Evolutionary conservation across 2,888 invertebrate species (phyloP).

Genomic region (Ctena decussata): DNA sequence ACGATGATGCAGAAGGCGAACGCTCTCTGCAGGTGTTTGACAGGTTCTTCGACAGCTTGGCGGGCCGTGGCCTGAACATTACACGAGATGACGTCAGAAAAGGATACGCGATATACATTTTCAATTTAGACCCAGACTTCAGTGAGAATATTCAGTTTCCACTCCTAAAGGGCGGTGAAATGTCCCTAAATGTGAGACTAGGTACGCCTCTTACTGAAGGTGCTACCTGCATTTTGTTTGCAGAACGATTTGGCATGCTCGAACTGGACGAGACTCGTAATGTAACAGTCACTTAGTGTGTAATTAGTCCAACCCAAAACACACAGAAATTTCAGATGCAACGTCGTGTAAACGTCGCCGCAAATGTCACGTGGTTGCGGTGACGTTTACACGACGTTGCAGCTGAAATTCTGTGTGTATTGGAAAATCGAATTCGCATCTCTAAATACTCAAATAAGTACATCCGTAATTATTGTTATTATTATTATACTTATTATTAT

Average conservation of each 20-base stretch:
- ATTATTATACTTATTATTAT: too few relatives aligned
- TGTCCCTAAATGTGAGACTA: background rate
- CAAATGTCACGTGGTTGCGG: background rate
- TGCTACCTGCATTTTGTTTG: background rate
- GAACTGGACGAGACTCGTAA: slow-evolving; percentile 6
- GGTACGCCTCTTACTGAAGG: background rate
- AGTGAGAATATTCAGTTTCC: slow-evolving; percentile 12
- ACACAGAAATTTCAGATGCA: background rate
- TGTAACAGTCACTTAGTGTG: background rate
- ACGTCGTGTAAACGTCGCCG: background rate
- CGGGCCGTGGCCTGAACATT: background rate
- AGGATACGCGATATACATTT: background rate
- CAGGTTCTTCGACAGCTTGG: background rate
- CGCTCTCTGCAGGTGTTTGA: slow-evolving; percentile 1
- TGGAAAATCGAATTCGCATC: background rate
- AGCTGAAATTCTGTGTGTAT: background rate
- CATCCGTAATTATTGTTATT: too few relatives aligned
- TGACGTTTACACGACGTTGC: background rate
- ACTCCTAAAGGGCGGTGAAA: slow-evolving; percentile 2
- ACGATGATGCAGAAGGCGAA: background rate
- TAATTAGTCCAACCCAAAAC: background rate
- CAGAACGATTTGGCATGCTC: slow-evolving; percentile 2
- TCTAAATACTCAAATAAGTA: too few relatives aligned
- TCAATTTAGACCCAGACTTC: background rate
- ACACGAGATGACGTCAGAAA: slow-evolving; percentile 1